phyloP scores from a whole-genome alignment of 2,113 vertebrate genomes.

The Ifrita kowaldi region DNA sequence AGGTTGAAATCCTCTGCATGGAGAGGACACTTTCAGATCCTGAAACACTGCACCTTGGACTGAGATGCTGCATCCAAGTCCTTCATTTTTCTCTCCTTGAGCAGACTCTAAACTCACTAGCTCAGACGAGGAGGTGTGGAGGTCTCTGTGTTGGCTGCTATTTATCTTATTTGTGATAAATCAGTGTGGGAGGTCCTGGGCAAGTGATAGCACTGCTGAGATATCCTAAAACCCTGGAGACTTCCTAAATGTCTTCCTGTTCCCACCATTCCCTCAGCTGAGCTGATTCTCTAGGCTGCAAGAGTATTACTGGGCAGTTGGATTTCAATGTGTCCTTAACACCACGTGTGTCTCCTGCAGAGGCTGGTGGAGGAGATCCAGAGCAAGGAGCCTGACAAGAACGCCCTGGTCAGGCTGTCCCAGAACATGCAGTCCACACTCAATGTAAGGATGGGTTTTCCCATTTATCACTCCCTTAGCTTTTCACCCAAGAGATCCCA shows the following conservation, averaged over 20 bases:
- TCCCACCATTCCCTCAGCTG: not conserved
- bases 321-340: not conserved
- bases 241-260: not conserved
- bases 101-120: not conserved
- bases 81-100: not conserved
- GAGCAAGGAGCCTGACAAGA: constrained; percentile 81
- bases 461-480: not conserved
- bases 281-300: not conserved
- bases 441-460: constrained; percentile 70
- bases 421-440: constrained; percentile 81
- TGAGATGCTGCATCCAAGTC: not conserved
- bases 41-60: not conserved
- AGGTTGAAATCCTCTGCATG: not conserved
- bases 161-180: not conserved
- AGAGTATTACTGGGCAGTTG: not conserved
- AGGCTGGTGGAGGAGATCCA: constrained; percentile 85
- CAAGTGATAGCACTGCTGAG: not conserved
- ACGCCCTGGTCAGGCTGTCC: constrained; percentile 74
- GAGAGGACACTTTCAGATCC: not conserved
- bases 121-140: not conserved
- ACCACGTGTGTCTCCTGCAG: constrained; percentile 62
- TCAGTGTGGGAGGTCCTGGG: not conserved
- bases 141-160: not conserved
- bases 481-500: not conserved
- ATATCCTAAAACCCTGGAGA: not conserved